Evolutionary conservation across 2,797 vertebrate species (phyloP).

Genomic region (Ctenopoma multispine): DNA sequence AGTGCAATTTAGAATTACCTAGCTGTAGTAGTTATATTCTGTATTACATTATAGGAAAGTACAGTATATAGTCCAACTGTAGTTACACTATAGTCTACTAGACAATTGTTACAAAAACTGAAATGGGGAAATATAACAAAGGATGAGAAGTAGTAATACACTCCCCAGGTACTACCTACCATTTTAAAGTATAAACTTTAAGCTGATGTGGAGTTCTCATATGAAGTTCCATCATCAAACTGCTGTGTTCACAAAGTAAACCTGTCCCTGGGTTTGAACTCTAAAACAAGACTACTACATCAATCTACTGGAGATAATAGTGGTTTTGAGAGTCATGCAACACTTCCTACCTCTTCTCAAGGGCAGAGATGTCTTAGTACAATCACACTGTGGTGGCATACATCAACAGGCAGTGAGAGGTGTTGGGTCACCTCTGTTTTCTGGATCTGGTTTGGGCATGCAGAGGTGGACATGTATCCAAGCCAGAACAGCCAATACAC

Average conservation of each 20-base stretch:
- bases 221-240: too few relatives aligned
- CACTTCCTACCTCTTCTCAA: background rate
- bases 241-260: background rate
- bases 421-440: background rate
- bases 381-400: background rate
- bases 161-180: too few relatives aligned
- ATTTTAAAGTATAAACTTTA: too few relatives aligned
- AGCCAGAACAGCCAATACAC: background rate
- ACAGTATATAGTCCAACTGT: too few relatives aligned
- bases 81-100: too few relatives aligned
- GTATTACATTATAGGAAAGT: too few relatives aligned
- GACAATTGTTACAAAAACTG: too few relatives aligned
- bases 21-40: too few relatives aligned
- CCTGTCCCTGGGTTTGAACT: background rate
- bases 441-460: background rate
- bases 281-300: background rate
- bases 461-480: background rate
- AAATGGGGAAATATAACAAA: too few relatives aligned
- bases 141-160: too few relatives aligned
- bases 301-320: background rate
- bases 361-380: background rate
- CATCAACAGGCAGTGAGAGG: background rate
- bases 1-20: too few relatives aligned
- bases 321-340: background rate
- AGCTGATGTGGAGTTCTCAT: too few relatives aligned